A percentile compares a stretch with the other conserved stretches of the same genome.
phyloP scores from a whole-genome alignment of 2,888 invertebrate species.

The Parnassius apollo region DNA sequence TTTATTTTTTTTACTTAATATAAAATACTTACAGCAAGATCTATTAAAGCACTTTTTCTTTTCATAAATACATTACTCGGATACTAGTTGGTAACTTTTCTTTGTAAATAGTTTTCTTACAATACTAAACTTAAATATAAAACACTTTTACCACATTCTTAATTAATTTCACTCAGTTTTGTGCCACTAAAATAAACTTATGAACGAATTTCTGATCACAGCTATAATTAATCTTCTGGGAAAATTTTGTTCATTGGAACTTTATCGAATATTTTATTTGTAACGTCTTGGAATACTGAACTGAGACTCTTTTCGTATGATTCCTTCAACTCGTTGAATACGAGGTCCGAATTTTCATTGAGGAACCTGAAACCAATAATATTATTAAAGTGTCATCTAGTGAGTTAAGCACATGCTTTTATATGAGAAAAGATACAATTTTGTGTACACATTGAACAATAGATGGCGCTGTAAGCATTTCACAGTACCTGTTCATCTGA shows the following conservation, averaged over 20 bases:
- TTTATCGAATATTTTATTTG: constrained; percentile 84
- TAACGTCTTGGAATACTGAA: constrained; percentile 83
- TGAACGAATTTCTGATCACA: constrained; percentile 32
- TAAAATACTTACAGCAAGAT: constrained; percentile 16
- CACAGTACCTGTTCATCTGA: constrained; percentile 81
- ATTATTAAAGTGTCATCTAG: constrained; percentile 12
- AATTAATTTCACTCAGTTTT: constrained; percentile 6
- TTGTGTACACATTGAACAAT: not conserved
- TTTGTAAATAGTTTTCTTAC: constrained; percentile 28
- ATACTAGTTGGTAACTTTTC: constrained; percentile 29
- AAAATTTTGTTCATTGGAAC: constrained; percentile 85
- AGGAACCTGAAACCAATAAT: constrained; percentile 71
- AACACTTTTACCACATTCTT: constrained; percentile 19
- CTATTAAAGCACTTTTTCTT: constrained; percentile 60
- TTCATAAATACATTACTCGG: constrained; percentile 55
- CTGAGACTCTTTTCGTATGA: constrained; percentile 86
- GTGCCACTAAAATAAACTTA: constrained; percentile 22
- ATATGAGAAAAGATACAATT: too few species aligned
- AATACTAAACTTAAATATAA: constrained; percentile 26
- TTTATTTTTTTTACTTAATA: constrained; percentile 35
- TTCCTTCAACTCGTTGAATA: constrained; percentile 84
- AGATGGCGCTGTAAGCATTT: not conserved
- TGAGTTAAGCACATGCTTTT: too few species aligned
- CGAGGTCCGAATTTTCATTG: constrained; percentile 84
- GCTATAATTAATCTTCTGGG: constrained; percentile 53